These are phyloP conservation scores for Melanogrammus aeglefinus DNA, from an alignment of 2,797 vertebrate genomes.

Conservation along the genomic window DNA sequence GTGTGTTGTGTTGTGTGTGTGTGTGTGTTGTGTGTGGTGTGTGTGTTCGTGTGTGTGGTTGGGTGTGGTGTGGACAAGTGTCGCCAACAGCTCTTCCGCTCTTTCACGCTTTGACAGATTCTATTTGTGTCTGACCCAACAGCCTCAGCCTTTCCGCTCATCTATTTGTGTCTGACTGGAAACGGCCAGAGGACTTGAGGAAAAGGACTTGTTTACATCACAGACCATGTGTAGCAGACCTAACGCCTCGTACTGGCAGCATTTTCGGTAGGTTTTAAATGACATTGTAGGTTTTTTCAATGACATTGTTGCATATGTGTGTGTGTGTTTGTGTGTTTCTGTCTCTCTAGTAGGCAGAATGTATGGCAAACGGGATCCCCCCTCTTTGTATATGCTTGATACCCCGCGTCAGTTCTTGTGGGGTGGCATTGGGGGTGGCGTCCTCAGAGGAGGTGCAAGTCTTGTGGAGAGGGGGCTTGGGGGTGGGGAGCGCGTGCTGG, in stretches of 20 bases:
- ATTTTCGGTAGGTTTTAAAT: constrained; percentile 17
- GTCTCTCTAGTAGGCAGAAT: too few species aligned
- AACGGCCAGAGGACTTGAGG: constrained; percentile 37
- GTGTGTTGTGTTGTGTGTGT: constrained; percentile 10
- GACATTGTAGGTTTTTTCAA: neutral
- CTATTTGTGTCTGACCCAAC: too few species aligned
- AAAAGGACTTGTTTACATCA: constrained; percentile 47
- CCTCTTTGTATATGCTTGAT: constrained; percentile 26
- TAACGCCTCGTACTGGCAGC: constrained; percentile 45
- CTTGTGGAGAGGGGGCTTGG: too few species aligned
- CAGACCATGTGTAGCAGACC: constrained; percentile 47
- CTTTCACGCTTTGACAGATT: too few species aligned
- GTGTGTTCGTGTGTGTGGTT: too few species aligned
- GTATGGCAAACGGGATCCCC: neutral
- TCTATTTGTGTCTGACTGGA: constrained; percentile 51
- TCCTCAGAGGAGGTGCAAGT: too few species aligned
- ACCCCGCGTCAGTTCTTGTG: too few species aligned
- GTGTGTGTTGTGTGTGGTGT: constrained; percentile 17
- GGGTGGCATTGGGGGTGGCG: constrained; percentile 7
- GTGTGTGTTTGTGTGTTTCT: too few species aligned
- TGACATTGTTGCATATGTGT: neutral
- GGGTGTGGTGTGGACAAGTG: constrained; percentile 32
- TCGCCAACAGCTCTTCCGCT: constrained; percentile 25
- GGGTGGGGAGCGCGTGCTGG: constrained; percentile 13
- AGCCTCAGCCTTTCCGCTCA: constrained; percentile 32